A percentile compares a stretch with the other conserved stretches of the same genome.
phyloP scores from a whole-genome alignment of 2,113 vertebrate species.

The Amazona guildingii region DNA sequence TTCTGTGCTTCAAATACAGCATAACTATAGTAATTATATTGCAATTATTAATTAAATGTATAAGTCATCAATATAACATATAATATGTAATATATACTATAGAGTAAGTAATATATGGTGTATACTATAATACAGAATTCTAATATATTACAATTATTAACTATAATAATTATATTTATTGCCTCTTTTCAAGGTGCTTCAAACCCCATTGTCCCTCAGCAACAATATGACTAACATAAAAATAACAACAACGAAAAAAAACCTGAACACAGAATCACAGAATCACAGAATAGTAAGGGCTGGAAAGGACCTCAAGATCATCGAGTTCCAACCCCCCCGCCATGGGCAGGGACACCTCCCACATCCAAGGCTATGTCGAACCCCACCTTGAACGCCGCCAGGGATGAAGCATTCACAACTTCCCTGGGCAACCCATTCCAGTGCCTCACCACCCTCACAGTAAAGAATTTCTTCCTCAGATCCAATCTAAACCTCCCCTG shows the following conservation, averaged over 20 bases:
- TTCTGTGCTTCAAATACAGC: not conserved
- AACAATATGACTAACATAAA: not conserved
- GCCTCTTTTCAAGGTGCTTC: not conserved
- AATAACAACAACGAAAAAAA: not conserved
- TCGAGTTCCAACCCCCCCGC: too few species aligned
- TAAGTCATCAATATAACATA: not conserved
- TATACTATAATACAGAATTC: not conserved
- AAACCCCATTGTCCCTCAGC: not conserved
- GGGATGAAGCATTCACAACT: too few species aligned
- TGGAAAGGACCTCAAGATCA: too few species aligned
- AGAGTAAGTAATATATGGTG: not conserved
- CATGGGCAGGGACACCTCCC: too few species aligned
- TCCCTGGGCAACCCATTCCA: too few species aligned
- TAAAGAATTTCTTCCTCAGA: too few species aligned
- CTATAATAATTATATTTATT: not conserved
- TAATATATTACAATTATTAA: not conserved
- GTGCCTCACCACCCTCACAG: too few species aligned
- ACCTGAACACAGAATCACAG: too few species aligned
- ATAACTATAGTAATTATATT: not conserved
- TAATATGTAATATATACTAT: not conserved
- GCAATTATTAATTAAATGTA: not conserved
- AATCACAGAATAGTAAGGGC: too few species aligned
- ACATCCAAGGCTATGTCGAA: too few species aligned
- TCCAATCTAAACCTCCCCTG: too few species aligned
- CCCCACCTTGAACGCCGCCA: too few species aligned